Conservation (phyloP, 2,888 invertebrate species). For the Epinotia nisella region DNA sequence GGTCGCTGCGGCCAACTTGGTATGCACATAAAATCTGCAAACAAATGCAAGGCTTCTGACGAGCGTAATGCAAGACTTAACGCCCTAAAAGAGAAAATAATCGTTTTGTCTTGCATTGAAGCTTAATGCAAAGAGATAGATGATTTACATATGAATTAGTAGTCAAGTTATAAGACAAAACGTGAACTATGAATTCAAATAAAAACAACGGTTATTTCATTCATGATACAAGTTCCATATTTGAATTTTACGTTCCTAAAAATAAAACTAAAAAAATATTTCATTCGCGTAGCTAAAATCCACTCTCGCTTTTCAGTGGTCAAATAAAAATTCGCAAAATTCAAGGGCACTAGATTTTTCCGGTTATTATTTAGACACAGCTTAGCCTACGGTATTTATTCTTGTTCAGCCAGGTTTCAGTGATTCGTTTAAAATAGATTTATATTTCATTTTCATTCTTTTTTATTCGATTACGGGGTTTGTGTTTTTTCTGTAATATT, state of each 20-base stretch:
- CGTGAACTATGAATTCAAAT: neutral
- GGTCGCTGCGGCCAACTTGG: neutral
- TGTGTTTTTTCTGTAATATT: neutral
- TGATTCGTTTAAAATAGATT: neutral
- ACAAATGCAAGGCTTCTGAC: neutral
- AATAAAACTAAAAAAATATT: conserved; percentile 15
- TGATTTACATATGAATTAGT: neutral
- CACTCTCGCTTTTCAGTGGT: conserved; percentile 32
- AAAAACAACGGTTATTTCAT: neutral
- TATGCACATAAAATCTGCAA: conserved; percentile 23
- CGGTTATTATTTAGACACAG: conserved; percentile 26
- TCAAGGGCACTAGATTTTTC: conserved; percentile 25
- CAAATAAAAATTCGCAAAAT: conserved; percentile 40
- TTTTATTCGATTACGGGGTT: neutral
- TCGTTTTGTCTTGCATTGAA: neutral
- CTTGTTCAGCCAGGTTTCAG: conserved; percentile 1
- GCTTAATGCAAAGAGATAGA: neutral
- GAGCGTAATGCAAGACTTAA: neutral
- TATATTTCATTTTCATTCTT: neutral
- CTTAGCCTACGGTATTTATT: conserved; percentile 22
- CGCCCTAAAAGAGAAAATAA: neutral
- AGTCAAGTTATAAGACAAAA: neutral
- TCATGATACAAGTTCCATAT: neutral
- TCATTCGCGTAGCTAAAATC: conserved; percentile 31
- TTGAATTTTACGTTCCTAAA: conserved; percentile 24